Percentiles rank a stretch among this genome's conserved stretches.
Conservation (phyloP, 2,888 invertebrate species). For the Tuberolachnus salignus region DNA sequence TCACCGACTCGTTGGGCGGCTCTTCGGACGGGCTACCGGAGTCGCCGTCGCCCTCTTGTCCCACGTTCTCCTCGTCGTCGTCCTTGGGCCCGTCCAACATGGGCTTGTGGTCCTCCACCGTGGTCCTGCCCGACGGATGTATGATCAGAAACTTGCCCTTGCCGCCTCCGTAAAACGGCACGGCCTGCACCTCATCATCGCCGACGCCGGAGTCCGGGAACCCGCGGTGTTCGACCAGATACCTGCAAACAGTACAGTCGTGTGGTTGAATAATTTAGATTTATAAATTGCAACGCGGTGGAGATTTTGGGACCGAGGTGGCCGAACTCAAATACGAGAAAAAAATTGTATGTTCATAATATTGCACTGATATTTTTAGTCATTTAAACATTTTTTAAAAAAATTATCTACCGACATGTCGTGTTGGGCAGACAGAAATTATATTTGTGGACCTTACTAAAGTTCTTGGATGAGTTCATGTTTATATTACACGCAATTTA, state of each 20-base stretch:
- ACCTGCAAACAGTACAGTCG: slow-evolving; percentile 20
- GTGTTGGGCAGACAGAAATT: too few relatives aligned
- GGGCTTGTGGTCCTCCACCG: slow-evolving; percentile 57
- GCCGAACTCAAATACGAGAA: too few relatives aligned
- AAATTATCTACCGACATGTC: too few relatives aligned
- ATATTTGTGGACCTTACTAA: too few relatives aligned
- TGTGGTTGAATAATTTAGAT: too few relatives aligned
- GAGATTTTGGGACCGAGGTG: too few relatives aligned
- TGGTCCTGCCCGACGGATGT: slow-evolving; percentile 59
- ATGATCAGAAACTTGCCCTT: slow-evolving; percentile 69
- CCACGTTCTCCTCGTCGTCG: slow-evolving; percentile 60
- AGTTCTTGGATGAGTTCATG: too few relatives aligned
- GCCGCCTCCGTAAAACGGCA: slow-evolving; percentile 76
- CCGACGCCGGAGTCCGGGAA: neutral
- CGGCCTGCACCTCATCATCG: slow-evolving; percentile 56
- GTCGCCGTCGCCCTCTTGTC: slow-evolving; percentile 60
- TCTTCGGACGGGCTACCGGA: slow-evolving; percentile 59
- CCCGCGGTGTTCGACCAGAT: slow-evolving; percentile 25
- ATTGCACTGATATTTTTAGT: too few relatives aligned
- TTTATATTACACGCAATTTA: too few relatives aligned
- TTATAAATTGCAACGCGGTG: too few relatives aligned
- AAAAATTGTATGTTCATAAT: too few relatives aligned
- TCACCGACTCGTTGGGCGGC: slow-evolving; percentile 62
- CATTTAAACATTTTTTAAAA: too few relatives aligned
- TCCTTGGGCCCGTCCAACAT: slow-evolving; percentile 56